These are phyloP conservation scores for Panagrolaimus sp. DNA, from an alignment of 1,140 invertebrate genomes.

Conservation along the genomic window DNA sequence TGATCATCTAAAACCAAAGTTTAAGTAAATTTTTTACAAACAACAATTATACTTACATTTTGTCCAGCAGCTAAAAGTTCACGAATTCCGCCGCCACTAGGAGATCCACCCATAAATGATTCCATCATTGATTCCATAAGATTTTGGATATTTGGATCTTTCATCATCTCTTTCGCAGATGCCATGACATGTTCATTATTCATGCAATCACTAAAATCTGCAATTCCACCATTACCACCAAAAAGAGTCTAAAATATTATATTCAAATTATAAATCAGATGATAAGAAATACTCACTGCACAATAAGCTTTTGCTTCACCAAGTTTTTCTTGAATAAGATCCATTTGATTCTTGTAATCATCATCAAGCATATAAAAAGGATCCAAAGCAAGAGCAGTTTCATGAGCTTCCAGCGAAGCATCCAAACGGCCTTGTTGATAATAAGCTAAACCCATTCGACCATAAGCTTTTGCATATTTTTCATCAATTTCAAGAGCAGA, in stretches of 20 bases:
- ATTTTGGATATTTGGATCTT: conserved; percentile 25
- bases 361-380: conserved; percentile 72
- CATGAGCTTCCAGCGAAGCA: conserved; percentile 77
- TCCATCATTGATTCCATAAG: conserved; percentile 47
- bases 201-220: conserved; percentile 31
- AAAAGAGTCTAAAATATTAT: conserved; percentile 33
- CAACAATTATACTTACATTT: background rate
- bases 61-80: conserved; percentile 41
- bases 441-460: conserved; percentile 82
- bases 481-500: conserved; percentile 79
- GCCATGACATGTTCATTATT: conserved; percentile 43
- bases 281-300: conserved; percentile 6
- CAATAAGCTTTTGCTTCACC: conserved; percentile 49
- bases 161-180: conserved; percentile 40
- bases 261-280: conserved; percentile 13
- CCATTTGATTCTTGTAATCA: conserved; percentile 80
- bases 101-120: conserved; percentile 26
- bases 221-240: conserved; percentile 29
- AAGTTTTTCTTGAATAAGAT: conserved; percentile 69
- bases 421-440: conserved; percentile 74
- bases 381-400: conserved; percentile 80
- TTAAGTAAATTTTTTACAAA: background rate
- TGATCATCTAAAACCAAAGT: conserved; percentile 25
- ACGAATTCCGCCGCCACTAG: background rate
- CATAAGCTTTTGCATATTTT: conserved; percentile 87